A percentile compares a stretch with the other conserved stretches of the same genome.
These are phyloP conservation scores for Tyria jacobaeae DNA, from an alignment of 2,888 invertebrate genomes.

Conservation along the genomic window DNA sequence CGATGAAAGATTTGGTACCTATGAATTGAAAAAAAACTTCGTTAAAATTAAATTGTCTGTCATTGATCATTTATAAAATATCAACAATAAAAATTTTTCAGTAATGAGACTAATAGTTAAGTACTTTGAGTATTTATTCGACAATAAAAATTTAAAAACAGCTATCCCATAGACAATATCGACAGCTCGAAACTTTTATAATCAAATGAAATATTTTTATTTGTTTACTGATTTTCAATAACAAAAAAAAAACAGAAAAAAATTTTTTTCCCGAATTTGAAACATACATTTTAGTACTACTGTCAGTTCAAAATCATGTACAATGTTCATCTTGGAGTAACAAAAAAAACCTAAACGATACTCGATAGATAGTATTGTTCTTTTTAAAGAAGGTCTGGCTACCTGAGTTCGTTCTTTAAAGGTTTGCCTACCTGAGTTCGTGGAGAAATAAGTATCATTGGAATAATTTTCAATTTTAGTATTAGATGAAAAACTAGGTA, in stretches of 20 bases:
- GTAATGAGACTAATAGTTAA: slow-evolving; percentile 13
- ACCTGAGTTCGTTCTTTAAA: slow-evolving; percentile 9
- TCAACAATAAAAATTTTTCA: slow-evolving; percentile 13
- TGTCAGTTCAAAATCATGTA: slow-evolving; percentile 12
- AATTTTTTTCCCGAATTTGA: slow-evolving; percentile 8
- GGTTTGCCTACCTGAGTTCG: slow-evolving; percentile 14
- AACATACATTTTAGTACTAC: slow-evolving; percentile 10
- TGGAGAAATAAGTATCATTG: slow-evolving; percentile 13
- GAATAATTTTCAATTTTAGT: slow-evolving; percentile 13
- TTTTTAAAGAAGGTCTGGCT: slow-evolving; percentile 9
- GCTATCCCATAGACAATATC: slow-evolving; percentile 12
- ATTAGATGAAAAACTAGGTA: slow-evolving; percentile 12
- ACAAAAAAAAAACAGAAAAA: slow-evolving; percentile 10
- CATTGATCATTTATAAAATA: slow-evolving; percentile 11
- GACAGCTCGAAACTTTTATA: slow-evolving; percentile 12
- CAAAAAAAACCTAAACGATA: slow-evolving; percentile 13
- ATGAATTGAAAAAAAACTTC: slow-evolving; percentile 11
- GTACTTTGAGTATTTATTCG: slow-evolving; percentile 11
- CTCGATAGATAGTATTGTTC: slow-evolving; percentile 14
- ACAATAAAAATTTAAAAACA: slow-evolving; percentile 12
- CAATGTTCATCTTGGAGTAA: slow-evolving; percentile 12
- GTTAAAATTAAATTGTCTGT: slow-evolving; percentile 13
- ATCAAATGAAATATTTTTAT: too few relatives aligned
- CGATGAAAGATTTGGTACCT: slow-evolving; percentile 14
- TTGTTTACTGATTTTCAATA: slow-evolving; percentile 13